Evolutionary conservation across 1,140 invertebrate species (phyloP), one percentile per base, ranked within the genome.

Genomic region (Onthophagus taurus): DNA sequence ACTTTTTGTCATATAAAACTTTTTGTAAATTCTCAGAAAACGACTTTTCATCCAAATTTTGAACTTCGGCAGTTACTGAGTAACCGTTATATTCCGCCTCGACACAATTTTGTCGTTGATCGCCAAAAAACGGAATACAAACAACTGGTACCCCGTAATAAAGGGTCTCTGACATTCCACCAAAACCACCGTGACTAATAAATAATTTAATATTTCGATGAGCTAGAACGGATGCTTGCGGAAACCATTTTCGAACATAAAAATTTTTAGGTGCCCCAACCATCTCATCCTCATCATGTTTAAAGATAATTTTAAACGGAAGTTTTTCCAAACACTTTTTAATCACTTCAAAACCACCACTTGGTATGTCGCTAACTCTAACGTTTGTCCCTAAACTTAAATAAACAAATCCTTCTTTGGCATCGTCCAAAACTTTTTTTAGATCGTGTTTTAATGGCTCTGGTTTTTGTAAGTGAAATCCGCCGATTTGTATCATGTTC

Each of bases 181-280:
- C 72, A 24, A 80, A 55, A 18, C 80, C 80, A 17, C 78, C 78
- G 49, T 82, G 80, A 1, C 77, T 75, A 39, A 83, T 70, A 50
- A 83, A 81, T 2, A 72, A 53, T 42, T 67, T 68, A 9, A 75
- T 62, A 50, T 64, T 64, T 18, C 58, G 48, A 51, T 71, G 67
- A 47, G 58, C 67, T 70, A 34, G 12, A 21, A 38, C 20, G 6
- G 18, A 17, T 23, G 9, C 23, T 7, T 38, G 48, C 13, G 48
- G 48, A 5, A 43, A 8, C 48, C 48, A 49, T 14, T 26, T 41
- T 8, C 34, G 20, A 18, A 45, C 12, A 23, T 42, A 39, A 14
- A 49, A 36, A 20, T 49, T 49, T 12, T 19, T 29, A 7, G 48
- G 26, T 30, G n/a, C 42, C 8, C 42, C 11, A 21, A n/a, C 14